Evolutionary conservation across 2,888 invertebrate genomes (phyloP), one percentile per base, ranked within the genome.

Genomic region (Drosophila incognita): DNA sequence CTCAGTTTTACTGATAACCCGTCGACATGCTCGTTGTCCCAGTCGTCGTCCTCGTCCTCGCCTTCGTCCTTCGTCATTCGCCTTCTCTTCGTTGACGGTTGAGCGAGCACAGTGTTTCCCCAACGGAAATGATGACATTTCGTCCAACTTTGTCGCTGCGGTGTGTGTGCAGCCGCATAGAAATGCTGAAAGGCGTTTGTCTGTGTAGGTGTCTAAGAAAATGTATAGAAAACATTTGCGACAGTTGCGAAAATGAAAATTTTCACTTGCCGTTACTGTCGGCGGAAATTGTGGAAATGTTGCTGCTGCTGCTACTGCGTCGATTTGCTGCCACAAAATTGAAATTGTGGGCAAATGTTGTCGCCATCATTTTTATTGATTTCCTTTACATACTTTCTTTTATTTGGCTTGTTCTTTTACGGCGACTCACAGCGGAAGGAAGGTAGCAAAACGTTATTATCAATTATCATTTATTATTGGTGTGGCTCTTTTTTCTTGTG

Each of bases 121-220:
- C 80, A 90, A 79, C 82, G 90, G 90, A 90, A 89, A 90, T 90
- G 86, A 89, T 90, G 90, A 89, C 90, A 90, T 90, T 90, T 87
- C 90, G 90, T 90, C 90, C 79, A 89, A 90, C 87, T 89, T 79
- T 85, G 83, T 86, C 68, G 74, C 73, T 71, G 67, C 79, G 70
- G 61, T 56, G 56, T 35, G 52, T 83, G 85, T 88, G 86, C 85
- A 88, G 42, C 85, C 88, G 80, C 82, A 79, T 78, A 88, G 85
- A 88, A 85, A 86, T 82, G 76, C 59, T 71, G 74, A 58, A 78
- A 63, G 69, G 29, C 79, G 67, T 68, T 46, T 76, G 76, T 63
- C 69, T 66, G 36, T 56, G 38, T n/a, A 79, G 80, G 80, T 81
- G 81, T 80, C 81, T 81, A 72, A 65, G 81, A 74, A 65, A 77